Conservation (phyloP, 2,113 vertebrate species). For the Anarrhichthys ocellatus region DNA sequence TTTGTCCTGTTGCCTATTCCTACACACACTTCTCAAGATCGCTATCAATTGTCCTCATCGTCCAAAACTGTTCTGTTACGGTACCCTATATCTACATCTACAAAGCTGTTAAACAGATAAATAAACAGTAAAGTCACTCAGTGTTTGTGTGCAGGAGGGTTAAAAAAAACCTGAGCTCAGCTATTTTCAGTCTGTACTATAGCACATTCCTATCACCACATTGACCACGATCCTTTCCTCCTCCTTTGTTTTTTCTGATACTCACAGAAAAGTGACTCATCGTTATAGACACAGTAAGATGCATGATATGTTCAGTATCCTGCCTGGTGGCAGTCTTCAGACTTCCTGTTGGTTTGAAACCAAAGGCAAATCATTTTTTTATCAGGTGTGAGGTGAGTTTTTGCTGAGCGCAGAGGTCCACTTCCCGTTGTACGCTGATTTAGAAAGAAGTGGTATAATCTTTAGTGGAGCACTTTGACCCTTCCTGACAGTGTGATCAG, state of each 20-base stretch:
- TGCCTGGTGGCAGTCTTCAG: constrained; percentile 27
- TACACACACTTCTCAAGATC: background rate
- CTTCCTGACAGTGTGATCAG: constrained; percentile 57
- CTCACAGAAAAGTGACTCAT: constrained; percentile 39
- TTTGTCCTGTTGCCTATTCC: background rate
- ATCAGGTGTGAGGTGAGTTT: constrained; percentile 42
- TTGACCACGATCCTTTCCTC: constrained; percentile 11
- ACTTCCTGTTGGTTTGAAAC: constrained; percentile 44
- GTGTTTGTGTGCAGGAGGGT: background rate
- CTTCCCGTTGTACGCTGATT: constrained; percentile 35
- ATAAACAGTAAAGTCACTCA: background rate
- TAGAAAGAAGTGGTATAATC: constrained; percentile 32
- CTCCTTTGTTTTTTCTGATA: constrained; percentile 7
- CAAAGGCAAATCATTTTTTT: background rate
- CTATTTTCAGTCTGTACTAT: constrained; percentile 14
- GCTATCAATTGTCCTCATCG: background rate
- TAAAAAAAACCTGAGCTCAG: background rate
- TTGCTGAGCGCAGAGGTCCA: constrained; percentile 1
- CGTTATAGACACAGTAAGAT: constrained; percentile 5
- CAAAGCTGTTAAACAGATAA: background rate
- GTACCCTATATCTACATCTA: background rate
- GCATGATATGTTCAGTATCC: constrained; percentile 34
- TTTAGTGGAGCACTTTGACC: constrained; percentile 79
- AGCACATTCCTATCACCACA: constrained; percentile 26
- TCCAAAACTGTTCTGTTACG: background rate